Conservation (phyloP, 2,888 invertebrate genomes). For the Vanessa cardui region DNA sequence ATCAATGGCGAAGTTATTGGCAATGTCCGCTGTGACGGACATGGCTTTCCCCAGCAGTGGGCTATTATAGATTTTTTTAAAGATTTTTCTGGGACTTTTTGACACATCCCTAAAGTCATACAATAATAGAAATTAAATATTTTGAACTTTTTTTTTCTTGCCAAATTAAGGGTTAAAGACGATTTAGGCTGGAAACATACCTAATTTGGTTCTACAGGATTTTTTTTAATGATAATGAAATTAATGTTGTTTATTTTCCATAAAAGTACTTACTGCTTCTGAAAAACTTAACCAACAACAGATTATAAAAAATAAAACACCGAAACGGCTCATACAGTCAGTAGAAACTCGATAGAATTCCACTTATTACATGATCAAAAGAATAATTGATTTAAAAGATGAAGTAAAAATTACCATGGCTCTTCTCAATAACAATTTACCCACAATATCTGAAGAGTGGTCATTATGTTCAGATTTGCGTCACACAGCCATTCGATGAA, state of each 20-base stretch:
- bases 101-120: too few species aligned
- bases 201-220: constrained; percentile 35
- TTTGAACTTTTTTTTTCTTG: too few species aligned
- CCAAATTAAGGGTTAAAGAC: too few species aligned
- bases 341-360: constrained; percentile 43
- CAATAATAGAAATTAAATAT: too few species aligned
- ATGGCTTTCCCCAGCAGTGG: too few species aligned
- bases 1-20: too few species aligned
- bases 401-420: constrained; percentile 13
- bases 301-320: constrained; percentile 29
- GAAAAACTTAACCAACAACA: constrained; percentile 36
- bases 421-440: not conserved
- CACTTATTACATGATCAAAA: constrained; percentile 39
- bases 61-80: too few species aligned
- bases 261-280: constrained; percentile 38
- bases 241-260: constrained; percentile 41
- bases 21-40: too few species aligned
- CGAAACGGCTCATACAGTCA: constrained; percentile 40
- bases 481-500: constrained; percentile 40
- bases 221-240: constrained; percentile 35
- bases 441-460: not conserved
- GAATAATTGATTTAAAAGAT: constrained; percentile 37
- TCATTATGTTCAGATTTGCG: not conserved
- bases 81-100: too few species aligned
- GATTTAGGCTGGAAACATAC: constrained; percentile 40